Evolutionary conservation across 1,140 invertebrate genomes (phyloP).

Genomic region (Tetranychus urticae): DNA sequence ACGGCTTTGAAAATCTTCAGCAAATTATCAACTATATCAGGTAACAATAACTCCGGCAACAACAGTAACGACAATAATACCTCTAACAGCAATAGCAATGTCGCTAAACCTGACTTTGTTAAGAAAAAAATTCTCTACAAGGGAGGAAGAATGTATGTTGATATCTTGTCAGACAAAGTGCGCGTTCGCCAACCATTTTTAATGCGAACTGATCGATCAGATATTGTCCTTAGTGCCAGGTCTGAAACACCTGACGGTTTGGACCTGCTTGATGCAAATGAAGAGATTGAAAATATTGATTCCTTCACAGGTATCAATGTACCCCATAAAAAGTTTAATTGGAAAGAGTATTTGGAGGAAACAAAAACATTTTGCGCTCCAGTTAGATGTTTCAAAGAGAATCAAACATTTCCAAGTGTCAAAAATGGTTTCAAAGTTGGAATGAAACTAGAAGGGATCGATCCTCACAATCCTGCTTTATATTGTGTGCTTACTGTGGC

Average conservation of each 20-base stretch:
- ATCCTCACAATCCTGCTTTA: slow-evolving; percentile 62
- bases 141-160: not conserved
- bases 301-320: slow-evolving; percentile 7
- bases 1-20: not conserved
- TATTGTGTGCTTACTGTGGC: slow-evolving; percentile 68
- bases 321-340: slow-evolving; percentile 13
- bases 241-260: not conserved
- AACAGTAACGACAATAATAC: not conserved
- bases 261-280: not conserved
- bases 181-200: not conserved
- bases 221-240: not conserved
- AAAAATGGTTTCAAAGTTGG: slow-evolving; percentile 32
- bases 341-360: slow-evolving; percentile 21
- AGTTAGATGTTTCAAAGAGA: slow-evolving; percentile 11
- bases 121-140: not conserved
- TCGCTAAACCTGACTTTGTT: not conserved
- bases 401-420: slow-evolving; percentile 18
- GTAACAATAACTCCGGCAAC: not conserved
- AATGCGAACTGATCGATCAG: not conserved
- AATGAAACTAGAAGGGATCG: slow-evolving; percentile 81
- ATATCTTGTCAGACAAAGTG: not conserved
- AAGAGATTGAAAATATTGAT: slow-evolving; percentile 4
- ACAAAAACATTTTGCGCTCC: slow-evolving; percentile 19
- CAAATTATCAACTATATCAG: not conserved
- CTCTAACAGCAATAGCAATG: not conserved